Base-by-base conservation (phyloP, 2,888 invertebrate species). In the Drosophila flavopinicola region DNA sequence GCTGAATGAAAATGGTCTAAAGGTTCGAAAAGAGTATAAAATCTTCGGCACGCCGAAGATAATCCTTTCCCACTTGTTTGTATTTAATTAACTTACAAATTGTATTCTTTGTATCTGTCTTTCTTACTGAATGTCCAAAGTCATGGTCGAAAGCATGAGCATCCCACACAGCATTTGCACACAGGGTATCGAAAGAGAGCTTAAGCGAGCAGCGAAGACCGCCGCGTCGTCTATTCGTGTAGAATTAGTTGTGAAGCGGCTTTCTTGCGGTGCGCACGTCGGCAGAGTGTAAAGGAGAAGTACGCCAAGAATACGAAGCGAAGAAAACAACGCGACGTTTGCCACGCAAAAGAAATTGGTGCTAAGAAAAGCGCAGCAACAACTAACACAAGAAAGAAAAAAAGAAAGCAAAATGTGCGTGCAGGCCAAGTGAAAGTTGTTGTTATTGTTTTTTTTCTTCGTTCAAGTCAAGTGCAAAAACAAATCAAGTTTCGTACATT, bases 241-340 rank as follows among this genome's bases (percentile, higher is more conserved):
- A 85, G 78, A 85, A 75, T 87, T 70, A 87, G 87, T 86, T 84
- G 78, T 73, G 69, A 68, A 84, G 74, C 79, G 78, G 79, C 82
- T 87, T 86, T 87, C 79, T 78, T 73, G 61, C 66, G 57, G 64
- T 45, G 51, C 70, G 70, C 66, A 72, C 41, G 67, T 56, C 39
- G 63, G 49, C 60, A 37, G 38, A 30, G 38, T 49, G 44, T 29
- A 32, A 30, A 42, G 39, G 11, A 35, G 45, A 37, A 65, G 41
- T 32, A 38, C 29, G 32, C 3, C n/a, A 54, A 35, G 60, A 69
- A 69, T 11, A 23, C 44, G 17, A 48, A 37, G 48, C 59, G 38
- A 49, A 66, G 68, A 37, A 29, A 35, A 66, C 54, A 52, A 29
- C 49, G 63, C 38, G 58, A 53, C 56, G 64, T 37, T 58, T 76